These are phyloP conservation scores for Temnothorax ravouxi DNA, from an alignment of 2,888 invertebrate genomes.

Conservation along the genomic window DNA sequence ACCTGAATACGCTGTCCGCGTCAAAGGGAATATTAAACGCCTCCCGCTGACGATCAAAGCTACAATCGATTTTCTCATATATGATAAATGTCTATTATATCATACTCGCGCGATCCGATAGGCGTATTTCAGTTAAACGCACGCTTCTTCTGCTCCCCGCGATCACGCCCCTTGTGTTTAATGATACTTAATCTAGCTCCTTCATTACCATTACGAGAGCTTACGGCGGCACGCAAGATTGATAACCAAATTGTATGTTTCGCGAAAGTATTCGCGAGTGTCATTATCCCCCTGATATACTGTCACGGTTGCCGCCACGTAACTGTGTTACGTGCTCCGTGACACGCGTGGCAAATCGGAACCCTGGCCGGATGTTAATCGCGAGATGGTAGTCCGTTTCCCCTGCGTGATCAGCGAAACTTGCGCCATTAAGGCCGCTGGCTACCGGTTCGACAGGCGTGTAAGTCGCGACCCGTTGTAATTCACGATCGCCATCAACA, in stretches of 20 bases:
- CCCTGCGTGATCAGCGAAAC: slow-evolving; percentile 43
- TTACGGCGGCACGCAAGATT: background rate
- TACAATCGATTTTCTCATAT: background rate
- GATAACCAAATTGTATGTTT: slow-evolving; percentile 18
- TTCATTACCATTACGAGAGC: background rate
- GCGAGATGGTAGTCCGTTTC: slow-evolving; percentile 9
- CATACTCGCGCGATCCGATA: background rate
- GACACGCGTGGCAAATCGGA: slow-evolving; percentile 41
- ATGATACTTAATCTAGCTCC: slow-evolving; percentile 8
- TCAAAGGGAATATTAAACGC: background rate
- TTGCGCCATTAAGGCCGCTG: slow-evolving; percentile 56
- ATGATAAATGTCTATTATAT: slow-evolving; percentile 2
- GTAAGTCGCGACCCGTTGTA: slow-evolving; percentile 56
- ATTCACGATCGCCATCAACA: slow-evolving; percentile 65
- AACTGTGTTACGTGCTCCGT: slow-evolving; percentile 4
- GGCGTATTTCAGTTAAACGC: background rate
- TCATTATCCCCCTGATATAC: slow-evolving; percentile 29
- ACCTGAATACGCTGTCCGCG: background rate
- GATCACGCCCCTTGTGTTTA: background rate
- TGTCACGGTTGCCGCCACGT: slow-evolving; percentile 15
- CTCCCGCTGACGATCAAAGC: background rate
- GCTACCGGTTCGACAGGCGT: slow-evolving; percentile 61
- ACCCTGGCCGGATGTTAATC: slow-evolving; percentile 36
- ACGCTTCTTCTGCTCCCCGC: background rate
- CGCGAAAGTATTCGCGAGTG: slow-evolving; percentile 10